Conservation (phyloP, 2,797 vertebrate genomes). For the Semotilus atromaculatus region DNA sequence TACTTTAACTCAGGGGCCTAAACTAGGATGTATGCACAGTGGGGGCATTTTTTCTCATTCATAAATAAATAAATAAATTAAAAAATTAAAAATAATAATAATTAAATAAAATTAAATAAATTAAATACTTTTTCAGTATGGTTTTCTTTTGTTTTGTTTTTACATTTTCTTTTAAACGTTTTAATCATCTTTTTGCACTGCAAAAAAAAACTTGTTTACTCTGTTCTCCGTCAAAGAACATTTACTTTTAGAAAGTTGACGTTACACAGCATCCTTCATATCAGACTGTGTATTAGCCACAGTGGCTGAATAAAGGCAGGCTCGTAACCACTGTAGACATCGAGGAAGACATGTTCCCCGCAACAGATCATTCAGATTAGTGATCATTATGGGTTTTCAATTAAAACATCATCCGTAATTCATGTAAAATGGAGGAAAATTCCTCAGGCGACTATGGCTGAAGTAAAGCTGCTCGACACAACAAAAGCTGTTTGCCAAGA, state of each 20-base stretch:
- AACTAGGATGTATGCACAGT: not conserved
- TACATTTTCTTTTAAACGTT: not conserved
- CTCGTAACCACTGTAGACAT: not conserved
- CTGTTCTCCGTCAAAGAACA: conserved; percentile 66
- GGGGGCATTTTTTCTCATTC: too few species aligned
- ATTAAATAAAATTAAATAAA: too few species aligned
- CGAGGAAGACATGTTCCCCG: not conserved
- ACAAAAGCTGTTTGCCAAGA: conserved; percentile 1
- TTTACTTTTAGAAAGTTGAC: conserved; percentile 55
- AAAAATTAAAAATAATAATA: too few species aligned
- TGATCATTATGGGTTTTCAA: conserved; percentile 1
- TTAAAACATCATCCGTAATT: not conserved
- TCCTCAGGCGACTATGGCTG: not conserved
- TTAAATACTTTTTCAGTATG: too few species aligned
- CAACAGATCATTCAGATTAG: conserved; percentile 31
- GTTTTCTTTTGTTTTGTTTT: too few species aligned
- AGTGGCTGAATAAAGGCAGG: conserved; percentile 13
- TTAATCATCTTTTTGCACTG: conserved; percentile 52
- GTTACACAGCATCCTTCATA: conserved; percentile 43
- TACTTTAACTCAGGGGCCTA: too few species aligned
- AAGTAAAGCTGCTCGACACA: not conserved
- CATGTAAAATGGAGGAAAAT: not conserved
- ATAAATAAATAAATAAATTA: too few species aligned
- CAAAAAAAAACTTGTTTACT: conserved; percentile 64
- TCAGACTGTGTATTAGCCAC: conserved; percentile 29